These are phyloP conservation scores for Lucinisca nassula DNA, from an alignment of 2,888 invertebrate genomes.

Conservation along the genomic window DNA sequence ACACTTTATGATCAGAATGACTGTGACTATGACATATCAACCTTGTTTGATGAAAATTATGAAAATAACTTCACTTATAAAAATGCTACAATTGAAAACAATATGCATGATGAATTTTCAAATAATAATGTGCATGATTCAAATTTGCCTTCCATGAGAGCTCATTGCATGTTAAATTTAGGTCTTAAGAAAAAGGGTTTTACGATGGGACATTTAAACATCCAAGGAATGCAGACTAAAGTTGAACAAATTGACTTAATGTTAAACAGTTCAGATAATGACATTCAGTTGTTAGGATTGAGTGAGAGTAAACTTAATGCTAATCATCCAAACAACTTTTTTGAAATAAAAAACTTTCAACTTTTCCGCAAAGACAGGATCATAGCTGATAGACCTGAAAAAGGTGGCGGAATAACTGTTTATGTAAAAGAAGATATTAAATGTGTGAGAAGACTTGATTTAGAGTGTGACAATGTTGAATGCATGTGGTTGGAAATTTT, in stretches of 20 bases:
- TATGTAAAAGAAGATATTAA: background rate
- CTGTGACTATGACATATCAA: background rate
- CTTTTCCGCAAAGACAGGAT: background rate
- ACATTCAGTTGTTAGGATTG: background rate
- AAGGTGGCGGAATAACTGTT: background rate
- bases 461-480: constrained; percentile 2
- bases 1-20: too few relatives aligned
- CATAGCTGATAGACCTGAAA: background rate
- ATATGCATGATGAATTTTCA: constrained; percentile 6
- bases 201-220: too few relatives aligned
- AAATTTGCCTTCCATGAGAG: background rate
- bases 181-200: background rate
- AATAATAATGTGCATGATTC: too few relatives aligned
- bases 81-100: constrained; percentile 1
- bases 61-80: background rate
- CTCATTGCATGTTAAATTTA: constrained; percentile 2
- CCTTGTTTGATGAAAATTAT: background rate
- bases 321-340: background rate
- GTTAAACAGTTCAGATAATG: too few relatives aligned
- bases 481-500: background rate
- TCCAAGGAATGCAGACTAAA: too few relatives aligned
- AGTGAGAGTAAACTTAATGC: background rate
- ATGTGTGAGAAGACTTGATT: background rate
- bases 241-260: too few relatives aligned
- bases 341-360: background rate